Conservation (phyloP, 1,140 invertebrate genomes). For the Proales similis region DNA sequence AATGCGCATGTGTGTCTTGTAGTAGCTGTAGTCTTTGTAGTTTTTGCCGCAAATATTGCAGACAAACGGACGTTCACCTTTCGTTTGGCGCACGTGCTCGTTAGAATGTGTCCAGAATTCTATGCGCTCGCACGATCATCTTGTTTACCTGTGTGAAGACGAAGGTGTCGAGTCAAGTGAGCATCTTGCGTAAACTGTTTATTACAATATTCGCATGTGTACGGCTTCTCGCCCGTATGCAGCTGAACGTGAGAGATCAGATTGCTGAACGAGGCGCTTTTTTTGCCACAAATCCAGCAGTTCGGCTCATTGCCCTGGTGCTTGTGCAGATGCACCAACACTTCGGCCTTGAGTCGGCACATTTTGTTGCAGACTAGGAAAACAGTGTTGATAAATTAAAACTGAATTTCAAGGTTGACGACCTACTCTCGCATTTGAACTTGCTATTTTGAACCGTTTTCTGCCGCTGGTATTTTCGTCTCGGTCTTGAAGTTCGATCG, state of each 20-base stretch:
- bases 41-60: slow-evolving; percentile 50
- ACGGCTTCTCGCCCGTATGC: slow-evolving; percentile 37
- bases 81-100: slow-evolving; percentile 40
- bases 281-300: slow-evolving; percentile 35
- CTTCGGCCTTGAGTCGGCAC: slow-evolving; percentile 30
- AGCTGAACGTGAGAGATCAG: slow-evolving; percentile 31
- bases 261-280: slow-evolving; percentile 34
- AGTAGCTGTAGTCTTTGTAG: slow-evolving; percentile 47
- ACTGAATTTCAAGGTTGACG: background rate
- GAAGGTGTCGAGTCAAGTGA: slow-evolving; percentile 85
- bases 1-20: slow-evolving; percentile 42
- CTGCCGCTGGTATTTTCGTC: slow-evolving; percentile 21
- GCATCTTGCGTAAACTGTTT: slow-evolving; percentile 96
- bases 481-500: no score
- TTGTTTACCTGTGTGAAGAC: slow-evolving; percentile 77
- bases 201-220: slow-evolving; percentile 59
- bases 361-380: slow-evolving; percentile 27
- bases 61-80: slow-evolving; percentile 49
- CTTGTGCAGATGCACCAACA: slow-evolving; percentile 26
- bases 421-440: slow-evolving; percentile 29
- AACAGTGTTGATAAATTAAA: background rate
- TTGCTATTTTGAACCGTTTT: slow-evolving; percentile 6
- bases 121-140: background rate
- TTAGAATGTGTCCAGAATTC: slow-evolving; percentile 31
- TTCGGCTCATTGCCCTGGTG: slow-evolving; percentile 19